These are phyloP conservation scores for Troides helena DNA, from an alignment of 2,888 invertebrate species.

Conservation along the genomic window DNA sequence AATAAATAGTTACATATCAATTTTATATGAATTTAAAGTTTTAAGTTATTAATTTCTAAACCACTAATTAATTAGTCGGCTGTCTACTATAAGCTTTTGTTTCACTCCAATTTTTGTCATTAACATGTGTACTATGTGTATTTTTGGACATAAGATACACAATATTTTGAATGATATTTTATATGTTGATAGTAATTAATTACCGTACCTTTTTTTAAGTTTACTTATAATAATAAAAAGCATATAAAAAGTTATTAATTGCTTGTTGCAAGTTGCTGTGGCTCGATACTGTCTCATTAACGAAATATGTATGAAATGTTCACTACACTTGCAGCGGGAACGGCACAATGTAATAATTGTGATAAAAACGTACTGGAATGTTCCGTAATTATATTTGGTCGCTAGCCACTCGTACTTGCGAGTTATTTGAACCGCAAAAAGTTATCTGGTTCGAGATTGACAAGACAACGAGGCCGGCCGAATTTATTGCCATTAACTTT, in stretches of 20 bases:
- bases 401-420: constrained; percentile 48
- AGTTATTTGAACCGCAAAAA: constrained; percentile 53
- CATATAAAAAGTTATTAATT: constrained; percentile 35
- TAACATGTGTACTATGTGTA: too few relatives aligned
- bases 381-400: constrained; percentile 67
- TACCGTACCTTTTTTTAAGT: constrained; percentile 30
- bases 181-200: background rate
- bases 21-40: too few relatives aligned
- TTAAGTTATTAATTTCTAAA: too few relatives aligned
- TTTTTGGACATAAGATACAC: too few relatives aligned
- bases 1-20: too few relatives aligned
- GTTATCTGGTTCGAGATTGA: constrained; percentile 48
- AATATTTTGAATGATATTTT: too few relatives aligned
- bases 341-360: constrained; percentile 71
- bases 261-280: constrained; percentile 32
- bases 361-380: constrained; percentile 67
- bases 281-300: constrained; percentile 54
- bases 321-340: constrained; percentile 49
- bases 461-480: constrained; percentile 37
- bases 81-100: too few relatives aligned
- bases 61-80: too few relatives aligned
- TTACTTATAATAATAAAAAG: constrained; percentile 36
- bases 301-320: constrained; percentile 60
- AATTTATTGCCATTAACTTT: constrained; percentile 25
- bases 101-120: too few relatives aligned